Conservation (phyloP, 2,888 invertebrate genomes). For the Ditula angustiorana region DNA sequence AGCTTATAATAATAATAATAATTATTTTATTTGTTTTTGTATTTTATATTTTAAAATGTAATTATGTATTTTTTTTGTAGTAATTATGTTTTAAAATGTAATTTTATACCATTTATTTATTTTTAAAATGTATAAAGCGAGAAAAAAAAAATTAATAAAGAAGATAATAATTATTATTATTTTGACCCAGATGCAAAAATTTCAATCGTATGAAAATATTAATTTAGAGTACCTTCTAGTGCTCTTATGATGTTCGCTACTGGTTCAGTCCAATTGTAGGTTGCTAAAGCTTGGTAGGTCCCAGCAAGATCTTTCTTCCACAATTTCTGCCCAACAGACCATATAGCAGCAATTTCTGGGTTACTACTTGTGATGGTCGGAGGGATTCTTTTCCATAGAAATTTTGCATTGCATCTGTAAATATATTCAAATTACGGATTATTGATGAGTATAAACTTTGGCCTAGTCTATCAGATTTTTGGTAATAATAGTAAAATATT, state of each 20-base stretch:
- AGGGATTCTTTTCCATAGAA: conserved; percentile 97
- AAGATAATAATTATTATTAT: too few relatives aligned
- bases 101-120: too few relatives aligned
- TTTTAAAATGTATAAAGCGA: too few relatives aligned
- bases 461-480: neutral
- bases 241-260: conserved; percentile 92
- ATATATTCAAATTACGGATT: neutral
- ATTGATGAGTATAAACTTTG: neutral
- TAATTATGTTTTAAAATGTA: too few relatives aligned
- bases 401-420: conserved; percentile 94
- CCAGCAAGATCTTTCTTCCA: conserved; percentile 94
- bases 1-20: too few relatives aligned
- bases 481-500: too few relatives aligned
- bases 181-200: too few relatives aligned
- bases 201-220: too few relatives aligned
- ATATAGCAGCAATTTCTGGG: conserved; percentile 91
- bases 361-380: conserved; percentile 88
- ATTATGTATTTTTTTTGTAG: too few relatives aligned
- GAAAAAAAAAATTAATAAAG: too few relatives aligned
- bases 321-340: conserved; percentile 93
- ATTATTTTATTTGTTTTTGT: too few relatives aligned
- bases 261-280: conserved; percentile 92
- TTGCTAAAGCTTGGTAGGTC: conserved; percentile 90
- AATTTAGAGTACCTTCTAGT: conserved; percentile 87
- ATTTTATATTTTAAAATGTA: too few relatives aligned